Base-by-base conservation (phyloP, 2,113 vertebrate genomes). In the Tetrax tetrax region DNA sequence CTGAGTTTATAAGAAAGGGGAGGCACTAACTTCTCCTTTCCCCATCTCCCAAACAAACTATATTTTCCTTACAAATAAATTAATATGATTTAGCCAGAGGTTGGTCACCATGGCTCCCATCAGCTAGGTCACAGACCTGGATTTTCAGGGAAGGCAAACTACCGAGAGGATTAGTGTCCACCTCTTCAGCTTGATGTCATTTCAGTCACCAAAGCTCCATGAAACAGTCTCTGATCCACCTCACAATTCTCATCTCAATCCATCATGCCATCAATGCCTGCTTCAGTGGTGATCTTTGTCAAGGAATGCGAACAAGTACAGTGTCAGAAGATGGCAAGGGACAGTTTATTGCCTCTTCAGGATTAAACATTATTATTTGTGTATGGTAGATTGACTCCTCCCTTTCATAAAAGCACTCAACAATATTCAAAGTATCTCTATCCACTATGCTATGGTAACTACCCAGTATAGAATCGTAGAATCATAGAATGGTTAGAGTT, bases 71-170 rank as follows among this genome's bases (percentile, higher is more conserved):
- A 31, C 14, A 68, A 80, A 60, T 20, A 60, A 76, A 59, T 51
- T 29, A 37, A 60, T 17, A 6, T 38, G 10, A n/a, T 64, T 72
- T 56, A 72, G 19, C 24, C 57, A 68, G 14, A 85, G 21, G 7
- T 76, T 92, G 21, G 2, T 70, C 31, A 54, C 24, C 2, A 0
- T 20, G 18, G 14, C 10, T 18, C 29, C 35, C 1, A 0, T 24
- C 38, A 86, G 6, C 12, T 33, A 57, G 8, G 47, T 54, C 65
- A 79, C 28, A 83, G 35, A 4, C 10, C 33, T 68, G 56, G 41
- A 70, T 57, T 70, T 87, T 74, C 27, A 38, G 50, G 48, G 23
- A 88, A 76, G 29, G 29, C 25, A 57, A 77, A 38, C 7, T 61
- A 45, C 37, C 17, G 6, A 72, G 60, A 78, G 21, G 38, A 76